Conservation (phyloP, 2,888 invertebrate species). For the Plagiodera versicolora region DNA sequence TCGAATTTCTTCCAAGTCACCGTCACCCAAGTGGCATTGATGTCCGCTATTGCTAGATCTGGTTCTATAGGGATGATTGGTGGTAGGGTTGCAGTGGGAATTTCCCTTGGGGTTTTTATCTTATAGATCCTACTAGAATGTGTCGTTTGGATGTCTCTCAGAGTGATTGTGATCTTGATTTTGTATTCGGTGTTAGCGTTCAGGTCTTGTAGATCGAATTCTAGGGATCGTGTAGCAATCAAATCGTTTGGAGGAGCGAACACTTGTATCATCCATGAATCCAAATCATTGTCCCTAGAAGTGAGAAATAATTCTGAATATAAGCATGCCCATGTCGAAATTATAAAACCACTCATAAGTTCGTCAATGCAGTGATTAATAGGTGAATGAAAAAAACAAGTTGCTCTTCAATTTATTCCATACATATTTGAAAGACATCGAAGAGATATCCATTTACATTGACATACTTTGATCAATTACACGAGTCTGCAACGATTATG, state of each 20-base stretch:
- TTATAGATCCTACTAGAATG: conserved; percentile 77
- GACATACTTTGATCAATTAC: too few species aligned
- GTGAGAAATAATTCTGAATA: background rate
- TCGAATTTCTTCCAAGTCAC: conserved; percentile 82
- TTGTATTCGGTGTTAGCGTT: conserved; percentile 80
- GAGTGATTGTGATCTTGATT: conserved; percentile 77
- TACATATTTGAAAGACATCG: too few species aligned
- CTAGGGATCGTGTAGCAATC: conserved; percentile 81
- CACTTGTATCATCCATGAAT: conserved; percentile 80
- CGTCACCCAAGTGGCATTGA: conserved; percentile 77
- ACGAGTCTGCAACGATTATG: too few species aligned
- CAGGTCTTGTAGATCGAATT: conserved; percentile 78
- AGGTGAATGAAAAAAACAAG: too few species aligned
- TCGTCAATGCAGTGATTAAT: too few species aligned
- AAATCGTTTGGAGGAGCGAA: conserved; percentile 86
- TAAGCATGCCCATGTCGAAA: background rate
- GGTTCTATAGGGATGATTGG: conserved; percentile 71
- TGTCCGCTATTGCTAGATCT: conserved; percentile 70
- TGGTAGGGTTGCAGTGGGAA: conserved; percentile 58
- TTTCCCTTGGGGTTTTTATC: conserved; percentile 68
- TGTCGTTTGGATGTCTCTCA: conserved; percentile 76
- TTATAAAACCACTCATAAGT: too few species aligned
- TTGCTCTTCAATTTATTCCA: too few species aligned
- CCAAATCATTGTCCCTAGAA: conserved; percentile 61
- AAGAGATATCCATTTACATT: too few species aligned